These are phyloP conservation scores for Phrynosoma blainvillii DNA, from an alignment of 2,113 vertebrate species.

Conservation along the genomic window DNA sequence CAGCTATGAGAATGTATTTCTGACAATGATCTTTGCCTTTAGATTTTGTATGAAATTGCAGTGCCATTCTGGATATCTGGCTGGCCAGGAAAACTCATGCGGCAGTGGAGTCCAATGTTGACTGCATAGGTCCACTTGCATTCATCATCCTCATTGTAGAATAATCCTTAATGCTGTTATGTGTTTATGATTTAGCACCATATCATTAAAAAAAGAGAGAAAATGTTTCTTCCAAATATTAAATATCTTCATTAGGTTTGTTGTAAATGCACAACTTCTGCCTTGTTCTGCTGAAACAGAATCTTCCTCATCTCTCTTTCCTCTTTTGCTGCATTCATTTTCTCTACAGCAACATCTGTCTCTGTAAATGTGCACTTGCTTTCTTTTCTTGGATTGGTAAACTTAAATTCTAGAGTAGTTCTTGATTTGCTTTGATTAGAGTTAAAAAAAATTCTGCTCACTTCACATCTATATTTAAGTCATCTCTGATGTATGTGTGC, in stretches of 20 bases:
- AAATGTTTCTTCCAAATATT: neutral
- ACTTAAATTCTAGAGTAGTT: neutral
- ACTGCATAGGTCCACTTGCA: neutral
- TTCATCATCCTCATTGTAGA: neutral
- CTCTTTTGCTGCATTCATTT: neutral
- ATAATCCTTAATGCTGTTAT: neutral
- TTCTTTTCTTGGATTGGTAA: too few relatives aligned
- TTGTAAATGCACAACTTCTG: neutral
- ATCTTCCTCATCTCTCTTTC: neutral
- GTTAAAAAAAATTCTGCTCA: neutral
- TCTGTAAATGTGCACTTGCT: too few relatives aligned
- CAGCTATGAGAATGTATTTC: neutral
- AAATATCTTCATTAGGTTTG: neutral
- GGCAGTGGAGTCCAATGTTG: neutral
- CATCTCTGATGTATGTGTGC: neutral
- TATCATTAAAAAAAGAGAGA: neutral
- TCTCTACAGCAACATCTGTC: neutral
- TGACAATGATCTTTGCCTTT: neutral
- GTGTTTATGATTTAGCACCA: neutral
- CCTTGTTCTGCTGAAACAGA: neutral
- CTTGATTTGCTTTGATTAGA: too few relatives aligned
- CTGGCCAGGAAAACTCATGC: neutral
- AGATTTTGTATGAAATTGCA: neutral
- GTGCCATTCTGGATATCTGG: neutral
- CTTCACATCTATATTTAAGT: neutral